Conservation (phyloP, 2,113 vertebrate species). For the Cricetomys ansorgei region DNA sequence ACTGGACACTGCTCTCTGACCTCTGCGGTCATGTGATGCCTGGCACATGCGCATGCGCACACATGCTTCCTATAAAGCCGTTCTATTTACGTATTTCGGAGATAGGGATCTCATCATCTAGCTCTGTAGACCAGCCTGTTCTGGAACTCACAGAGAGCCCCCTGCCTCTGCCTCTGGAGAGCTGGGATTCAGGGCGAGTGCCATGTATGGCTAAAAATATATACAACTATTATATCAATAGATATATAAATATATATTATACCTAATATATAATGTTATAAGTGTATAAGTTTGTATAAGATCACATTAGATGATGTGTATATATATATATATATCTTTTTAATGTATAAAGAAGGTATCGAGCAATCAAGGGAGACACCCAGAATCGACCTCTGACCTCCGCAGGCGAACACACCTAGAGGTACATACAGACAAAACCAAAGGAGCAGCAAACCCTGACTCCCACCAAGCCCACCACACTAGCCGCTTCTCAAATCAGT, state of each 20-base stretch:
- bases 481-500: slow-evolving; percentile 31
- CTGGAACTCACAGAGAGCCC: background rate
- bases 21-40: too few species aligned
- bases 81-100: background rate
- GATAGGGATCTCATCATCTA: background rate
- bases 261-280: too few species aligned
- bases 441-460: too few species aligned
- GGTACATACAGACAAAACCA: background rate
- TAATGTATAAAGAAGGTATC: background rate
- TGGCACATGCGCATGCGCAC: too few species aligned
- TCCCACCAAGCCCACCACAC: accelerated
- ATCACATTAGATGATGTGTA: too few species aligned
- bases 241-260: too few species aligned
- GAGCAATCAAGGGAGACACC: background rate
- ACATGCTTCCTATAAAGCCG: too few species aligned
- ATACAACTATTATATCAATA: too few species aligned
- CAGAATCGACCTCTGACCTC: background rate
- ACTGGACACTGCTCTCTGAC: too few species aligned
- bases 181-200: background rate
- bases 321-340: background rate
- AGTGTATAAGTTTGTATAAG: too few species aligned
- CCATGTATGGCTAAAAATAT: too few species aligned
- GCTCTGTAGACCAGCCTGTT: background rate
- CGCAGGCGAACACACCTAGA: background rate
- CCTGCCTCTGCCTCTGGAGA: background rate